phyloP scores from a whole-genome alignment of 2,888 invertebrate species.

The Periphyllus acericola region DNA sequence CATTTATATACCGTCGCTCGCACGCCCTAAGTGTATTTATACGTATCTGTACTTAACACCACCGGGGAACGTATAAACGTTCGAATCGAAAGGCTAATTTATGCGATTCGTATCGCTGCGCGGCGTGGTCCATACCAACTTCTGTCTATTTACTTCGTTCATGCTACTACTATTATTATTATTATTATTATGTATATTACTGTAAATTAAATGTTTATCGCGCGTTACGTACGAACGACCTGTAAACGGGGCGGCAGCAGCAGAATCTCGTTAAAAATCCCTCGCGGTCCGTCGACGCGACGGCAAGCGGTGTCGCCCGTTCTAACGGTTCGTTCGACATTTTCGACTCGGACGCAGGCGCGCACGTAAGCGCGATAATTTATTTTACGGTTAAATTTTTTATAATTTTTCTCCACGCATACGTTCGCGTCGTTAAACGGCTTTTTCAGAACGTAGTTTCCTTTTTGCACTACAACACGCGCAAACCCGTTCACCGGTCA shows the following conservation, averaged over 20 bases:
- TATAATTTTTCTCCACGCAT: not conserved
- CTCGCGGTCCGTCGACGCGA: not conserved
- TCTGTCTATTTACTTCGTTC: not conserved
- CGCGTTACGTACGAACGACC: not conserved
- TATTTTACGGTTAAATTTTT: not conserved
- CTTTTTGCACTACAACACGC: not conserved
- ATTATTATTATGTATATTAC: not conserved
- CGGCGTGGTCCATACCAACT: not conserved
- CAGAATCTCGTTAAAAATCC: not conserved
- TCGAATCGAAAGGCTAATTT: not conserved
- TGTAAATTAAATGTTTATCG: not conserved
- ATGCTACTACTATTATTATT: not conserved
- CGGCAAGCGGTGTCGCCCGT: not conserved
- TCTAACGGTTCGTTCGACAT: not conserved
- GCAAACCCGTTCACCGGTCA: conserved; percentile 49
- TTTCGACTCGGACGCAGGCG: not conserved
- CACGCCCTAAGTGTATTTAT: no score
- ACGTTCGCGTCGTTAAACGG: not conserved
- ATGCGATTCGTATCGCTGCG: not conserved
- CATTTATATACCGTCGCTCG: no score
- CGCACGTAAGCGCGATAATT: not conserved
- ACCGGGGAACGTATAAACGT: not conserved
- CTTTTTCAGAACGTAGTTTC: conserved; percentile 11
- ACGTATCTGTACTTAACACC: no score
- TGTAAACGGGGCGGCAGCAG: not conserved